Evolutionary conservation across 2,888 invertebrate species (phyloP), one percentile per base, ranked within the genome.

Genomic region (Neelides folsomi): DNA sequence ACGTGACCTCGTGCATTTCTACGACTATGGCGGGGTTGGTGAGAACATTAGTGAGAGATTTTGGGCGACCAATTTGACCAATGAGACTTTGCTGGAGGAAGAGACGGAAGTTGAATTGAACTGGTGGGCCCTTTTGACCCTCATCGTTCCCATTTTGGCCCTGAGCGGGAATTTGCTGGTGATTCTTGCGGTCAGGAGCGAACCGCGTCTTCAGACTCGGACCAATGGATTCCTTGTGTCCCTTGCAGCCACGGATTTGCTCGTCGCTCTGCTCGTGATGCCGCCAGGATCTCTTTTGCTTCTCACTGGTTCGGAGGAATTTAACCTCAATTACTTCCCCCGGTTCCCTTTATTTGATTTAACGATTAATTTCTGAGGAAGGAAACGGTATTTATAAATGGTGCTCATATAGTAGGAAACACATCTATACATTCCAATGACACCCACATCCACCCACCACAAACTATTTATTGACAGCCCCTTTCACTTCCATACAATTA

Each of bases 171-270:
- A 52, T 52, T 48, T 52, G 19, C 18, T 52, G 47, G 52, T 52
- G 37, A 47, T 52, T 43, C 37, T 52, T 10, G 52, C 52, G 6
- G 52, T 52, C 42, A 41, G 52, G 35, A 52, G 48, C 43, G 52
- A 52, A 36, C 52, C 52, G 8, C 1, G 52, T 43, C 52, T 52
- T 20, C 52, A 52, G 35, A 52, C 52, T 7, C 20, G 52, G 42
- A 52, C 52, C 37, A 52, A 52, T 47, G 47, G 47, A 38, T 52
- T 52, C 48, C 48, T 52, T 43, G 47, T 52, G 37, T 52, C 52
- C 39, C 19, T 52, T 16, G 52, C 52, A 19, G 52, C 48, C 43
- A 47, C 47, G 47, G 52, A 52, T 48, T 52, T 48, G 47, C 52
- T 52, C 37, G 52, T 52, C 42, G 52, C 52, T 13, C 42, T 52